Evolutionary conservation across 1,140 invertebrate genomes (phyloP).

Genomic region (Colletes latitarsis): DNA sequence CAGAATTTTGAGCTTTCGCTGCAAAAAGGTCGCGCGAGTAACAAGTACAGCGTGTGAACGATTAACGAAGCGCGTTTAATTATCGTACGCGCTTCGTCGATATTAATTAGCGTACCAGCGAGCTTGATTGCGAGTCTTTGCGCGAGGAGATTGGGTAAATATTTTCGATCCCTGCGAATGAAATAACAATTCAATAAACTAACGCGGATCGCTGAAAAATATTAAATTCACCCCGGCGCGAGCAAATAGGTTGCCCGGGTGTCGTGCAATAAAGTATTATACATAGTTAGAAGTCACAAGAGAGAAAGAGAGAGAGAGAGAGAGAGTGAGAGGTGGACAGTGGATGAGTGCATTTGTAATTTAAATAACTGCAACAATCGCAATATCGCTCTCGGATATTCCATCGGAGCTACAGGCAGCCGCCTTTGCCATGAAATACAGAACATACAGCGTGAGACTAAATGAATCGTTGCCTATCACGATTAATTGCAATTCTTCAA

Average conservation of each 20-base stretch:
- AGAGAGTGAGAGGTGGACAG: too few species aligned
- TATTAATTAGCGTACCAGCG: slow-evolving; percentile 17
- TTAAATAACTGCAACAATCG: slow-evolving; percentile 44
- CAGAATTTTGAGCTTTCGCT: too few species aligned
- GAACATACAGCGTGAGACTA: background rate
- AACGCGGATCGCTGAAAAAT: slow-evolving; percentile 21
- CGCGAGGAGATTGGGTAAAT: slow-evolving; percentile 25
- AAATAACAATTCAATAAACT: slow-evolving; percentile 47
- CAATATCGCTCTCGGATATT: slow-evolving; percentile 24
- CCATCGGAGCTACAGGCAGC: background rate
- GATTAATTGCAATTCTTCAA: slow-evolving; percentile 49
- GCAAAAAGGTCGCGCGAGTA: background rate
- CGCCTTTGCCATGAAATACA: background rate
- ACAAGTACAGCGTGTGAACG: background rate
- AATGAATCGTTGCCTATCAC: slow-evolving; percentile 42
- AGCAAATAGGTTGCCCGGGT: slow-evolving; percentile 1
- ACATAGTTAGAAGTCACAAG: slow-evolving; percentile 19
- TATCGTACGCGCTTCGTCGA: background rate
- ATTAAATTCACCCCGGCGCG: background rate
- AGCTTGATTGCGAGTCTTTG: slow-evolving; percentile 22
- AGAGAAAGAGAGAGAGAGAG: background rate
- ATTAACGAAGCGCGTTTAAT: background rate
- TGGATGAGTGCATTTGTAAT: slow-evolving; percentile 15
- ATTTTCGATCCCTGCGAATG: slow-evolving; percentile 21
- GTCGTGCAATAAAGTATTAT: slow-evolving; percentile 30